Evolutionary conservation across 2,888 invertebrate genomes (phyloP).

Genomic region (Argynnis bischoffii): DNA sequence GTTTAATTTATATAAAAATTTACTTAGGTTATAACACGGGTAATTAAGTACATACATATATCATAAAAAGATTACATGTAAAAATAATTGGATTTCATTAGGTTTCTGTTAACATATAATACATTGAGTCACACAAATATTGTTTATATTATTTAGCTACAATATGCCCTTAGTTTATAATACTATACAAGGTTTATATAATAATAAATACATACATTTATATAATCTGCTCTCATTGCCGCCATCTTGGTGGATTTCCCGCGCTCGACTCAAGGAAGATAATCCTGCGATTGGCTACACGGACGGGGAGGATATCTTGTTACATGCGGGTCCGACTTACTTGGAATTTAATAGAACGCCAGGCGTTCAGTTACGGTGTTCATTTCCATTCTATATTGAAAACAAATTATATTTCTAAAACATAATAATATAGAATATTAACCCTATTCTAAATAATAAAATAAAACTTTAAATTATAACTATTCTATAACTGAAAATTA

Average conservation of each 20-base stretch:
- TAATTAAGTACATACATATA: no score
- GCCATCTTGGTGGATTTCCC: slow-evolving; percentile 70
- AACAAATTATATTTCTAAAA: background rate
- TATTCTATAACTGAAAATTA: no score
- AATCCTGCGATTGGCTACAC: slow-evolving; percentile 67
- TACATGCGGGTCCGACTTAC: slow-evolving; percentile 41
- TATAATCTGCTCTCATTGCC: slow-evolving; percentile 39
- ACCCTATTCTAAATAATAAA: no score
- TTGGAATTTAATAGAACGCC: slow-evolving; percentile 32
- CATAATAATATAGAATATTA: no score
- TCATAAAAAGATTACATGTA: no score
- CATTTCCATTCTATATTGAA: slow-evolving; percentile 15
- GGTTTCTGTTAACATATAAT: no score
- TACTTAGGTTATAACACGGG: background rate
- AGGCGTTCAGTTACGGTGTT: slow-evolving; percentile 13
- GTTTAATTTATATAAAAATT: background rate
- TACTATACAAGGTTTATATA: background rate
- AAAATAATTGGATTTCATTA: no score
- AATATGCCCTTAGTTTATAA: background rate
- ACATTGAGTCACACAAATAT: background rate
- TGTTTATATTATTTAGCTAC: background rate
- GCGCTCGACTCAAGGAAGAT: slow-evolving; percentile 59
- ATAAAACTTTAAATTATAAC: no score
- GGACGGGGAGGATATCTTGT: slow-evolving; percentile 53
- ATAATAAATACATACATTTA: slow-evolving; percentile 16